Evolutionary conservation across 2,797 vertebrate genomes (phyloP), one percentile per base, ranked within the genome.

Genomic region (Manis javanica): DNA sequence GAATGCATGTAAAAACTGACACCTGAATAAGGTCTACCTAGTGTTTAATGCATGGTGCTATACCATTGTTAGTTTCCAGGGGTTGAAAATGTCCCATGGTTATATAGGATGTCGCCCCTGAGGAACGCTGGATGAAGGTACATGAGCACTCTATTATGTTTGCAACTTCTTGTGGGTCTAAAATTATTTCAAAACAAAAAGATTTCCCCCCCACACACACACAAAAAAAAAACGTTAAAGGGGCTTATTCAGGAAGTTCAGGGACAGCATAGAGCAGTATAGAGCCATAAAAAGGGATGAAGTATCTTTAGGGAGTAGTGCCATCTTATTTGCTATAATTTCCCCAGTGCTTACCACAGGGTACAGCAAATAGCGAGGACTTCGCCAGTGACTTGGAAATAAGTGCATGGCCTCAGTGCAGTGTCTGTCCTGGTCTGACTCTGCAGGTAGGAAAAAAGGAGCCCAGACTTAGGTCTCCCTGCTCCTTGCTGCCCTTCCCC

Each of bases 131-230:
- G 7, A n/a, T 2, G 10, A 31, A 66, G 2, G 31, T 23, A 31
- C 23, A 1, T 4, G 55, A 82, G 24, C 37, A 77, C 16, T 37
- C 64, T 12, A 37, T 19, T 42, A 42, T 55, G 84, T 95, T 83
- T 90, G 61, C 24, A 88, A 72, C 23, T 88, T 92, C 42, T 71
- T 85, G 34, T n/a, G 49, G 63, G 15, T 77, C 66, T 81, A 63
- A 88, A 92, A 31, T 31, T 88, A 53, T 82, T 92, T 94, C 26
- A 61, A 82, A 87, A 82, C 86, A n/a, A 78, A 61, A 71, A 84
- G 21, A 2, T 34, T 42, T 55, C 46, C 10, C 46, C 46, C 46
- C 46, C 46, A 2, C 46, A 10, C n/a, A n/a, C n/a, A n/a, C n/a
- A n/a, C n/a, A 10, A 11, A 46, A 16, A 46, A 16, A 46, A 51